phyloP scores from a whole-genome alignment of 2,113 vertebrate species.

The Cygnus atratus region DNA sequence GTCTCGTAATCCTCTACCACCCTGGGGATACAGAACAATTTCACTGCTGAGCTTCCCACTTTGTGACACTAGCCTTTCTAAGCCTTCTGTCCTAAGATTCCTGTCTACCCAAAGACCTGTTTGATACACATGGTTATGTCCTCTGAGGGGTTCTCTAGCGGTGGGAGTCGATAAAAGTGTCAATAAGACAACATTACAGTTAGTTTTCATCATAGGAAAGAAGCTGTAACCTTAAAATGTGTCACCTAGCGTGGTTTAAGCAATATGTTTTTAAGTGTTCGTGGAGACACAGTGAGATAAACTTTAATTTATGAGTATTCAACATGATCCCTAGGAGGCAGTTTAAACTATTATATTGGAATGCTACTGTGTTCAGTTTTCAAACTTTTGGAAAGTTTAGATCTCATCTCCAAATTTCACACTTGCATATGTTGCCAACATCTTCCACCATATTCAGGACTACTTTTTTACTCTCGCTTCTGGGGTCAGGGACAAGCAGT shows the following conservation, averaged over 20 bases:
- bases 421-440: background rate
- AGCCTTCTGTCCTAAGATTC: background rate
- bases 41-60: background rate
- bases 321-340: background rate
- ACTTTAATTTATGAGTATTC: background rate
- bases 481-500: background rate
- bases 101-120: background rate
- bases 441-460: background rate
- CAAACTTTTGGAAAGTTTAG: background rate
- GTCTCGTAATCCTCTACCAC: background rate
- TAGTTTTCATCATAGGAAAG: background rate
- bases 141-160: background rate
- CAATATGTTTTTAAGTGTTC: background rate
- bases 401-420: background rate
- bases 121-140: background rate
- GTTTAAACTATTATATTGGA: background rate
- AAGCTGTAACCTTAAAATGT: background rate
- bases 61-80: background rate
- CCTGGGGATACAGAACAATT: background rate
- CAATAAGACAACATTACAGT: background rate
- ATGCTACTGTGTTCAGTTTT: background rate
- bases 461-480: background rate
- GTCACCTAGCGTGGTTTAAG: background rate
- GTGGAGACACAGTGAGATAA: background rate
- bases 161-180: fast-evolving